phyloP scores from a whole-genome alignment of 2,797 vertebrate species.

The Arrhamphus sclerolepis region DNA sequence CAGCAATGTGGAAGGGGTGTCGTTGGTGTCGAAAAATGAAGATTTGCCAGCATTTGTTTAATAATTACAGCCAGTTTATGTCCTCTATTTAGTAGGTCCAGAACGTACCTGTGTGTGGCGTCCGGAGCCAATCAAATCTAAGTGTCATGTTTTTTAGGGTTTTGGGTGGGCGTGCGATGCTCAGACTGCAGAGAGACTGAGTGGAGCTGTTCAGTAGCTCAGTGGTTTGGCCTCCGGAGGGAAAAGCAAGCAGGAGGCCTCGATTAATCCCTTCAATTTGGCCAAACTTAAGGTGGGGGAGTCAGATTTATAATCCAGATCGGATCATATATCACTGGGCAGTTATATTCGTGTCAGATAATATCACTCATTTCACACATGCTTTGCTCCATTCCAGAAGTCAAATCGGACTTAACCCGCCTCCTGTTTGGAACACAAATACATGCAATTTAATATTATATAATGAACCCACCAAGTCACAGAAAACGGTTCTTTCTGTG shows the following conservation, averaged over 20 bases:
- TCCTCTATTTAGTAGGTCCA: background rate
- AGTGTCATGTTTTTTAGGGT: conserved; percentile 20
- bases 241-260: conserved; percentile 49
- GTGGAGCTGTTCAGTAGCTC: conserved; percentile 30
- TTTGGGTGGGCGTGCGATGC: conserved; percentile 2
- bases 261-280: conserved; percentile 63
- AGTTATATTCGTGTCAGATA: conserved; percentile 59
- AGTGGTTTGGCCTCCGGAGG: conserved; percentile 49
- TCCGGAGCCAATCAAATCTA: conserved; percentile 16
- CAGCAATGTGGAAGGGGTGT: background rate
- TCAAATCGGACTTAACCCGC: conserved; percentile 25
- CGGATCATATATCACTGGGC: conserved; percentile 64
- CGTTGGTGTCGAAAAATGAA: background rate
- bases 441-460: conserved; percentile 42
- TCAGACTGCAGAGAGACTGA: conserved; percentile 19
- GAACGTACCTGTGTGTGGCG: background rate
- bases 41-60: background rate
- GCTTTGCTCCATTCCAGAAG: conserved; percentile 8
- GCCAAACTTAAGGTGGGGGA: conserved; percentile 42
- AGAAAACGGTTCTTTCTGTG: conserved; percentile 37
- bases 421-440: conserved; percentile 51
- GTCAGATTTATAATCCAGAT: conserved; percentile 68
- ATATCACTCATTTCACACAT: conserved; percentile 36
- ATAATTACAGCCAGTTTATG: background rate
- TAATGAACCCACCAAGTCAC: conserved; percentile 44